phyloP scores from a whole-genome alignment of 2,888 invertebrate species.

The Allophyes oxyacanthae region DNA sequence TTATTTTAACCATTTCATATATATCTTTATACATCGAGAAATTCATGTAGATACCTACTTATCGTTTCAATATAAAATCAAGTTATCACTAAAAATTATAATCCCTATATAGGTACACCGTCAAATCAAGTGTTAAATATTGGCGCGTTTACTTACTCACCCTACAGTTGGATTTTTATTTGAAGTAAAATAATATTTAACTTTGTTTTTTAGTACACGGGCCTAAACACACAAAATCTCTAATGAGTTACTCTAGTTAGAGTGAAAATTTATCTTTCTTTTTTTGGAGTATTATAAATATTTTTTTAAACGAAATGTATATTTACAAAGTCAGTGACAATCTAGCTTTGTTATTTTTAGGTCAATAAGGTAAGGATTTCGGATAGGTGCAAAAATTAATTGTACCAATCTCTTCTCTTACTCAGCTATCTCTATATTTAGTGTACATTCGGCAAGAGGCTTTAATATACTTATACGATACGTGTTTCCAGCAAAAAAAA shows the following conservation, averaged over 20 bases:
- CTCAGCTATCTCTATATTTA: too few relatives aligned
- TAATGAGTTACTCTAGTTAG: conserved; percentile 45
- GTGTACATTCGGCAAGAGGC: too few relatives aligned
- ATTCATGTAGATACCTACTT: too few relatives aligned
- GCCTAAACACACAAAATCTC: conserved; percentile 47
- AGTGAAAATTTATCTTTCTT: conserved; percentile 28
- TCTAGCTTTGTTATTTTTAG: not conserved
- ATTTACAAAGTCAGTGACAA: conserved; percentile 7
- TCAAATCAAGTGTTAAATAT: conserved; percentile 24
- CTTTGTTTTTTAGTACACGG: conserved; percentile 30
- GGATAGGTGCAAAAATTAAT: too few relatives aligned
- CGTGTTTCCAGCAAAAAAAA: too few relatives aligned
- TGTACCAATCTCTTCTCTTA: too few relatives aligned
- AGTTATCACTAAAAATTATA: not conserved
- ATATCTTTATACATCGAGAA: too few relatives aligned
- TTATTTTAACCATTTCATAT: too few relatives aligned
- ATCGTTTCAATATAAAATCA: conserved; percentile 1
- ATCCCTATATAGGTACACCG: conserved; percentile 8
- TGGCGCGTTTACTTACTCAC: conserved; percentile 16
- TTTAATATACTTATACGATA: too few relatives aligned
- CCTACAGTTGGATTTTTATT: conserved; percentile 26
- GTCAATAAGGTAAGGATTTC: not conserved
- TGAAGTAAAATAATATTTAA: conserved; percentile 31
- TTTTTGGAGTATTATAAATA: conserved; percentile 14
- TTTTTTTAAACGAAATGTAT: conserved; percentile 16